Base-by-base conservation (phyloP, 2,113 vertebrate genomes). In the Odobenus rosmarus region DNA sequence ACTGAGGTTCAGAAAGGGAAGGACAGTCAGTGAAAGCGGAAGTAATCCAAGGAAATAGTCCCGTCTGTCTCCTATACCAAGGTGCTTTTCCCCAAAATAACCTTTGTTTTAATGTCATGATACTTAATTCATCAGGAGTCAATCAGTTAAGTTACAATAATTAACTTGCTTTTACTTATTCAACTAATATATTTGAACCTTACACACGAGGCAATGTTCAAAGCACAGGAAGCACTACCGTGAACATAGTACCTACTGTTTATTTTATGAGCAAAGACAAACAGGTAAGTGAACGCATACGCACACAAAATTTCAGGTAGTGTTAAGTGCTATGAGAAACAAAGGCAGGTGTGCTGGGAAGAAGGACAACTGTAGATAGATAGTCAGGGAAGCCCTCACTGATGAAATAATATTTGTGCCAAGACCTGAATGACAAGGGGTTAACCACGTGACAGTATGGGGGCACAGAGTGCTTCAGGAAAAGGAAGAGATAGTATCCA, bases 141-240 rank as follows among this genome's bases (percentile, higher is more conserved):
- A 14, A 15, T 49, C 64, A 64, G 7, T 74, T 53, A 82, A 51
- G 2, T 53, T 90, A 2, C 62, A 96, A 83, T 59, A 76, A 61
- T 57, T 36, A 82, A 79, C 19, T 61, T 96, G 46, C 21, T 79
- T 64, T 85, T 67, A 82, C 49, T 90, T 21, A 79, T 69, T 89
- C 31, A 83, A 85, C 14, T 82, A 93, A 55, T 82, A 53, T 31
- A 89, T 92, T 92, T 71, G 77, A 95, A 82, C 13, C 7, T 91
- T 85, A 61, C 36, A 88, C 57, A 85, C 1, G 28, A 95, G 71
- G 61, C 71, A 88, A 21, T 88, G 21, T 51, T 31, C 24, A 59
- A 79, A 84, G n/a, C 19, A 85, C 2, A 53, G 53, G 18, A 90
- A 77, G 21, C 3, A 94, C n/a, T n/a, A n/a, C n/a, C n/a, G n/a